Percentiles rank a stretch among this genome's conserved stretches.
Conservation (phyloP, 2,797 vertebrate genomes). For the Pygocentrus nattereri region DNA sequence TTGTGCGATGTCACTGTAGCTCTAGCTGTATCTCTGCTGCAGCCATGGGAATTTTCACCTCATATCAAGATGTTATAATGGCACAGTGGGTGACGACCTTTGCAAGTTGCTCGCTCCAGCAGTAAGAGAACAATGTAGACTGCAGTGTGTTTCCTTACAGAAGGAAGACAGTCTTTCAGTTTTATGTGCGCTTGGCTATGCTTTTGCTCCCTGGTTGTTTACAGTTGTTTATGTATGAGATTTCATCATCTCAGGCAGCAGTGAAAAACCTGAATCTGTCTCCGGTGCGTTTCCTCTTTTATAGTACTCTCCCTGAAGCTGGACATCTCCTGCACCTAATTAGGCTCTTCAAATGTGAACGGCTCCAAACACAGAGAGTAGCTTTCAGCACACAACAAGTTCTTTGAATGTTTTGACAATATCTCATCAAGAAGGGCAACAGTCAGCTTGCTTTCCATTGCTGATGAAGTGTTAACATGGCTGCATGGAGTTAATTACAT, state of each 20-base stretch:
- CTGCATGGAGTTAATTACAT: background rate
- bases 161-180: background rate
- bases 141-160: background rate
- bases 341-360: background rate
- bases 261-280: background rate
- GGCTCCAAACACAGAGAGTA: background rate
- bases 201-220: constrained; percentile 5
- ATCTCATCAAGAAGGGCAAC: background rate
- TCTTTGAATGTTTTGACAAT: constrained; percentile 5
- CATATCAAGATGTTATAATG: constrained; percentile 43
- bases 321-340: constrained; percentile 9
- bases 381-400: background rate
- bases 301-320: background rate
- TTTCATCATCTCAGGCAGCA: background rate
- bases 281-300: background rate
- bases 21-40: constrained; percentile 2
- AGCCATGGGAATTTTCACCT: constrained; percentile 36
- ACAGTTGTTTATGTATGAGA: constrained; percentile 1
- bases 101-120: constrained; percentile 17
- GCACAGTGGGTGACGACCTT: constrained; percentile 22
- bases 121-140: background rate
- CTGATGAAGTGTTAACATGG: background rate
- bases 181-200: background rate
- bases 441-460: background rate
- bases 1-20: constrained; percentile 4